These are phyloP conservation scores for Nomada ferruginata DNA, from an alignment of 2,888 invertebrate genomes.

Conservation along the genomic window DNA sequence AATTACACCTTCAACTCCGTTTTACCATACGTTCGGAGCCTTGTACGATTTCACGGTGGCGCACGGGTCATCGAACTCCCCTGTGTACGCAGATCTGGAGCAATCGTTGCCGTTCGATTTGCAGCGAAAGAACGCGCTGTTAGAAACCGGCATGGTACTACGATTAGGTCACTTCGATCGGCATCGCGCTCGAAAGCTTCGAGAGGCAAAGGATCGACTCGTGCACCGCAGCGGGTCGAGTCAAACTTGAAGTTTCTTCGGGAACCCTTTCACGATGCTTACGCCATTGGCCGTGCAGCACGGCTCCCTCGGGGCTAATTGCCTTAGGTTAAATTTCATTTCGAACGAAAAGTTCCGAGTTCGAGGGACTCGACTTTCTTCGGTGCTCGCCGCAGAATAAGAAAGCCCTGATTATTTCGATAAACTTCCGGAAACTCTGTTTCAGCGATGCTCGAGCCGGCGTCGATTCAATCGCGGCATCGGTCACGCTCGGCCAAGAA, in stretches of 20 bases:
- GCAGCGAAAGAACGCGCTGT: slow-evolving; percentile 6
- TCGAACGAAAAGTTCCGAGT: slow-evolving; percentile 8
- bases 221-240: not conserved
- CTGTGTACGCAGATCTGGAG: not conserved
- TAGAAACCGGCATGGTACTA: not conserved
- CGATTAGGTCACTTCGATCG: slow-evolving; percentile 18
- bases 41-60: not conserved
- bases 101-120: slow-evolving; percentile 3
- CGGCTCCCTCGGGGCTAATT: slow-evolving; percentile 8
- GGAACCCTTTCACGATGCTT: not conserved
- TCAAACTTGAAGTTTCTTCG: slow-evolving; percentile 21
- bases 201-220: not conserved
- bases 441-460: no score
- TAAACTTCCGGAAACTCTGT: not conserved
- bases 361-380: not conserved
- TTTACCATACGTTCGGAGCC: not conserved
- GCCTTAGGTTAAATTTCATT: slow-evolving; percentile 30
- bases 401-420: slow-evolving; percentile 2
- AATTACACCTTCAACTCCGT: slow-evolving; percentile 13
- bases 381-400: not conserved
- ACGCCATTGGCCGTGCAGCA: not conserved
- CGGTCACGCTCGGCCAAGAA: not conserved
- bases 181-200: slow-evolving; percentile 2
- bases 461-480: not conserved
- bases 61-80: slow-evolving; percentile 7